A percentile compares a stretch with the other conserved stretches of the same genome.
Conservation (phyloP, 2,113 vertebrate species). For the Callaeas wilsoni region DNA sequence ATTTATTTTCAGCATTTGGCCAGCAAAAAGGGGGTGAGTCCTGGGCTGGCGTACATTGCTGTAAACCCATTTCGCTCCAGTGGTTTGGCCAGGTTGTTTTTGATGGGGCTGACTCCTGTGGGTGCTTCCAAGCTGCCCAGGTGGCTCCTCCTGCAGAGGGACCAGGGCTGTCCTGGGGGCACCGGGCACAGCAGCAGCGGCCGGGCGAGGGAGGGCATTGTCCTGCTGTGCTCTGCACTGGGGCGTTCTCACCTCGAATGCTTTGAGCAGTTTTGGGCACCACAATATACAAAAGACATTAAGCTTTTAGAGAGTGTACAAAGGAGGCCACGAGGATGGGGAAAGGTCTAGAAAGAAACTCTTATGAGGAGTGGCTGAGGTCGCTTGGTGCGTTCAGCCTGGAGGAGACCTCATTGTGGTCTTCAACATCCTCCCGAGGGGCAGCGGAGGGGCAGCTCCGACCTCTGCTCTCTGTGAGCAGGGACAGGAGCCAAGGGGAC, state of each 20-base stretch:
- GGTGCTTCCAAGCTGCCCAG: neutral
- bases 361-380: neutral
- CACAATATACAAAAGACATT: neutral
- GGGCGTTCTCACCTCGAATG: rapidly evolving
- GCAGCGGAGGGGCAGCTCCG: neutral
- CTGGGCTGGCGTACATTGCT: rapidly evolving
- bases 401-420: neutral
- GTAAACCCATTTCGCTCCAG: neutral
- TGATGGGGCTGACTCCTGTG: neutral
- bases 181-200: neutral
- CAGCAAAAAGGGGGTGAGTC: neutral
- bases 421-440: neutral
- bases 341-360: neutral
- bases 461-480: neutral
- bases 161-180: neutral
- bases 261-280: neutral
- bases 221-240: neutral
- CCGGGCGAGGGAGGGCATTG: neutral
- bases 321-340: neutral
- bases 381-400: neutral
- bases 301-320: neutral
- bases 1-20: neutral
- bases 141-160: neutral
- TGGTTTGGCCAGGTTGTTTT: neutral
- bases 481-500: neutral